These are phyloP conservation scores for Colossoma macropomum DNA, from an alignment of 2,113 vertebrate genomes.

Conservation along the genomic window DNA sequence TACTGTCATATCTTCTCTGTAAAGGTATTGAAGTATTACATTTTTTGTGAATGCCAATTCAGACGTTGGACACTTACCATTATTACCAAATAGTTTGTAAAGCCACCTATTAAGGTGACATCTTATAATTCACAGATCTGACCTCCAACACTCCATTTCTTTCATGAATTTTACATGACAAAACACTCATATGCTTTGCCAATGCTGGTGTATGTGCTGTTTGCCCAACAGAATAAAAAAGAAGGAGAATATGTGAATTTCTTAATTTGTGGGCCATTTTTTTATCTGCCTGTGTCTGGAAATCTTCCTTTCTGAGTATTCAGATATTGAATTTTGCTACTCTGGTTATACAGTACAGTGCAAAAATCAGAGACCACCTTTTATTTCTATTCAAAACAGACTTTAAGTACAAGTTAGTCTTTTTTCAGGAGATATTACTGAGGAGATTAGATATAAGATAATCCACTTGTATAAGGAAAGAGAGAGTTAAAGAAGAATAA, in stretches of 20 bases:
- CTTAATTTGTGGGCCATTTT: not conserved
- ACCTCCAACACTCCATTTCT: not conserved
- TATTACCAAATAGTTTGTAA: not conserved
- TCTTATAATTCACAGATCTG: not conserved
- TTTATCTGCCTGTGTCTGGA: not conserved
- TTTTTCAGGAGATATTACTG: too few relatives aligned
- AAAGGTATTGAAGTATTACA: conserved; percentile 17
- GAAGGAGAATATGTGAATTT: not conserved
- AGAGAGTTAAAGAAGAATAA: too few relatives aligned
- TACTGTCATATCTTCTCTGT: conserved; percentile 14
- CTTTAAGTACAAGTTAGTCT: too few relatives aligned
- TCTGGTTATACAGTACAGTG: not conserved
- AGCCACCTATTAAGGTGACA: not conserved
- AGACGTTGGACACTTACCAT: conserved; percentile 12
- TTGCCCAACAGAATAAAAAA: not conserved
- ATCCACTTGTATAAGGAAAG: too few relatives aligned
- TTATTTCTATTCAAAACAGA: too few relatives aligned
- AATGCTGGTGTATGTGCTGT: not conserved
- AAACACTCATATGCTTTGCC: not conserved
- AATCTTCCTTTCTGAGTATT: not conserved
- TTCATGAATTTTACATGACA: not conserved
- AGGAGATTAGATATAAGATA: too few relatives aligned
- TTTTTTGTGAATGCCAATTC: not conserved
- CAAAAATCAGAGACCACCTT: too few relatives aligned
- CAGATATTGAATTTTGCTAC: not conserved